These are phyloP conservation scores for Polietes domitor DNA, from an alignment of 2,888 invertebrate genomes.

Conservation along the genomic window DNA sequence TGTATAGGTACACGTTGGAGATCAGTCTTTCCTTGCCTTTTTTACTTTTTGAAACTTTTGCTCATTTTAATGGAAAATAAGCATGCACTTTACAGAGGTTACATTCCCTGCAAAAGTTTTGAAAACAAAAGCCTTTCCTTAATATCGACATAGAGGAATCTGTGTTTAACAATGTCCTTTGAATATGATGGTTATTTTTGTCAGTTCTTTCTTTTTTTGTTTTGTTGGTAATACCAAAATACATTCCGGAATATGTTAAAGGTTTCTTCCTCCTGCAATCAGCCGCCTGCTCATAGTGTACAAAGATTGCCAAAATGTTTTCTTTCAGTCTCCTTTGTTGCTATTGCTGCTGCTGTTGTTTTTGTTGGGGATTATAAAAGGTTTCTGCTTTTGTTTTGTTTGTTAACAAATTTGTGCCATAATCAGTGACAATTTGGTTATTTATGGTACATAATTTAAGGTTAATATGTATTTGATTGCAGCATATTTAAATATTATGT, in stretches of 20 bases:
- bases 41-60: background rate
- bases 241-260: conserved; percentile 19
- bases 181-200: conserved; percentile 10
- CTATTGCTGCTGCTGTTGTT: conserved; percentile 11
- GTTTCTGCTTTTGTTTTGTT: conserved; percentile 45
- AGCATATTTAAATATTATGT: conserved; percentile 37
- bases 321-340: background rate
- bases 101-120: background rate
- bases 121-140: background rate
- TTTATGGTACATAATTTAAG: conserved; percentile 61
- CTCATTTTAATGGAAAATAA: too few species aligned
- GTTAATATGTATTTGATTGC: conserved; percentile 62
- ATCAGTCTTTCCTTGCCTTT: too few species aligned
- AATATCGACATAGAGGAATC: conserved; percentile 14
- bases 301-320: conserved; percentile 33
- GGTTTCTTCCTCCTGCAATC: background rate
- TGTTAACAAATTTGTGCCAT: conserved; percentile 63
- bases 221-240: background rate
- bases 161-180: conserved; percentile 4
- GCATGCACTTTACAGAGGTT: background rate
- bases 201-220: background rate
- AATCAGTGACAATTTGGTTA: conserved; percentile 65
- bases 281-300: conserved; percentile 22
- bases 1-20: too few species aligned
- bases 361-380: conserved; percentile 48